Percentiles rank a stretch among this genome's conserved stretches.
These are phyloP conservation scores for Nephrocerus scutellatus DNA, from an alignment of 2,888 invertebrate genomes.

Conservation along the genomic window DNA sequence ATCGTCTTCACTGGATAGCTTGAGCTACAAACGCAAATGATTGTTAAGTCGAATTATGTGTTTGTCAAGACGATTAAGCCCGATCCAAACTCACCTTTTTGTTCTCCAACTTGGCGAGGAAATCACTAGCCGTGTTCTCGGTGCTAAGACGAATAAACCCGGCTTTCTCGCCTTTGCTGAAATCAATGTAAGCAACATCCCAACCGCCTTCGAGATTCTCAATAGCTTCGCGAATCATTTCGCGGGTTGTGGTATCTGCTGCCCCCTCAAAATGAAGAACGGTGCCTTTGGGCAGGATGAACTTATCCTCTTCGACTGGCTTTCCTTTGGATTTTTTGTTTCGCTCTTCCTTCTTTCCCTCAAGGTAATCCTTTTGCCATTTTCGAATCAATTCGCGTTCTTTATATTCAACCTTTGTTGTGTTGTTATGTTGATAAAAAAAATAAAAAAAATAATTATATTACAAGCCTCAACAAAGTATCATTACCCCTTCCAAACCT, in stretches of 20 bases:
- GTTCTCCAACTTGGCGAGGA: conserved; percentile 58
- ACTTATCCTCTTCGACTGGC: conserved; percentile 36
- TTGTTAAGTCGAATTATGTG: neutral
- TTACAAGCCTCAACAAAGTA: neutral
- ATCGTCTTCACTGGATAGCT: conserved; percentile 33
- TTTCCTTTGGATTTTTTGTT: conserved; percentile 54
- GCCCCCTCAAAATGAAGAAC: conserved; percentile 63
- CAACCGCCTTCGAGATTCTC: conserved; percentile 30
- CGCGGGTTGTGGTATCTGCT: conserved; percentile 56
- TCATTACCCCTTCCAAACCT: conserved; percentile 5
- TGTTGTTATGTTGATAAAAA: neutral
- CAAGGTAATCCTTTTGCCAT: conserved; percentile 64
- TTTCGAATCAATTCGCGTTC: conserved; percentile 59
- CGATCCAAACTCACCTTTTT: conserved; percentile 52
- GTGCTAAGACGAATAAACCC: conserved; percentile 67
- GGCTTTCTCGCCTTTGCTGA: conserved; percentile 62
- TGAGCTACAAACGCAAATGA: conserved; percentile 38
- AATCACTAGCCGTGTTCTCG: conserved; percentile 61
- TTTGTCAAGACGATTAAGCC: neutral
- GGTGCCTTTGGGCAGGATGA: conserved; percentile 61
- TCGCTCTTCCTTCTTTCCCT: conserved; percentile 62
- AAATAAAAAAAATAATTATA: neutral
- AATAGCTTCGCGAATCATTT: conserved; percentile 67
- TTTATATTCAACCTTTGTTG: conserved; percentile 54
- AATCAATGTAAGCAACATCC: conserved; percentile 68